Evolutionary conservation across 1,140 invertebrate genomes (phyloP), one percentile per base, ranked within the genome.

Genomic region (Hetaerina americana): DNA sequence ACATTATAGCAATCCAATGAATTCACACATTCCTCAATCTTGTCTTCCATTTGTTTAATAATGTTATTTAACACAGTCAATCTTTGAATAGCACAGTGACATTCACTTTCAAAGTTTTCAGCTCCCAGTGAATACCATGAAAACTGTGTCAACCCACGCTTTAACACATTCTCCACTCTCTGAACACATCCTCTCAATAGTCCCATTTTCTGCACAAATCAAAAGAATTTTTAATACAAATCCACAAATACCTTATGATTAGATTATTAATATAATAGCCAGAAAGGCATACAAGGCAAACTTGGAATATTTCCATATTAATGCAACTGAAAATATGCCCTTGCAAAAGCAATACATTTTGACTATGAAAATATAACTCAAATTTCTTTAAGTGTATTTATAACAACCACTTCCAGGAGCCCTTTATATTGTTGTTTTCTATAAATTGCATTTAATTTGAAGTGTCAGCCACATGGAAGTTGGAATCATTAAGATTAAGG

Each of bases 1-100:
- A 90, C 77, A 79, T 89, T 85, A 68, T 84, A 89, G 0, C 75
- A 76, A 72, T 84, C 79, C 5, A 89, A 77, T 72, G 84, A 79
- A 28, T 85, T 12, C 3, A 57, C 22, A 5, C 22, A n/a, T 18
- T 12, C 22, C 22, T 5, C 15, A 57, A 57, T 12, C 15, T 12
- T 18, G 15, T 57, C 40, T n/a, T 57, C 40, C 22, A 57, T 18
- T 57, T 57, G 40, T 57, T 57, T 57, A n/a, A 57, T 10, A 5
- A 57, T 3, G 10, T 57, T 57, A 57, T 57, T 57, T 5, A 12
- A 18, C 3, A 57, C 15, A n/a, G 40, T 18, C 3, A 57, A n/a
- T 12, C 40, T 12, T 10, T 57, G 15, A 5, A 57, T 12, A 10
- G 2, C 22, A 57, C 10, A 18, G 40, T 5, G 22, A n/a, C 40